Evolutionary conservation across 2,888 invertebrate genomes (phyloP), one percentile per base, ranked within the genome.

Genomic region (Eubasilissa splendida): DNA sequence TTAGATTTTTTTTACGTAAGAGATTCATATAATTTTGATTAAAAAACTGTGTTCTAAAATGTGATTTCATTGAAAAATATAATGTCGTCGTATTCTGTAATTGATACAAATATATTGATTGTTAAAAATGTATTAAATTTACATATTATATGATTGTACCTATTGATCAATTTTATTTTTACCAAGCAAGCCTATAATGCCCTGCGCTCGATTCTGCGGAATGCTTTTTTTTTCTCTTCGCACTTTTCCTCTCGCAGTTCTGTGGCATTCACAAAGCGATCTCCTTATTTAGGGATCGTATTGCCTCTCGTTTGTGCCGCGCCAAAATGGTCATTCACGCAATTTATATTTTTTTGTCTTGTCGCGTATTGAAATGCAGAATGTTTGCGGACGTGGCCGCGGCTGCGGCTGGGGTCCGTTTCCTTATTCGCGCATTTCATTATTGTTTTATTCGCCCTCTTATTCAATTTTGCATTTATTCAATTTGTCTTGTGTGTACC

Each of bases 391-490:
- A 83, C 82, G 80, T 81, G 79, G 80, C 68, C 50, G 75, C 71
- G 73, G 70, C 54, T 73, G 66, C 56, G 58, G 10, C 66, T 33
- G 52, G 56, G 53, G 65, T 68, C 65, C 83, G 68, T 84, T 84
- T 84, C 83, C 83, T 82, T 77, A 77, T 80, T 78, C 82, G 74
- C 79, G 63, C 82, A 54, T 75, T 59, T 79, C 70, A 81, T 80
- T 81, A 81, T 81, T 68, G 86, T 89, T 90, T 90, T 90, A 90
- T 91, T 91, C 90, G 90, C 78, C 78, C 89, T 89, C 87, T 89
- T 88, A 90, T 90, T 90, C 89, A 90, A 91, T 91, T 90, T 90
- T 88, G 88, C 88, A 89, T 90, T 90, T 90, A 90, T 90, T 90
- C 89, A 91, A 90, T 90, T 89, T 89, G 87, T 88, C 71, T 42